phyloP scores from a whole-genome alignment of 2,113 vertebrate genomes.

The Nicator chloris region DNA sequence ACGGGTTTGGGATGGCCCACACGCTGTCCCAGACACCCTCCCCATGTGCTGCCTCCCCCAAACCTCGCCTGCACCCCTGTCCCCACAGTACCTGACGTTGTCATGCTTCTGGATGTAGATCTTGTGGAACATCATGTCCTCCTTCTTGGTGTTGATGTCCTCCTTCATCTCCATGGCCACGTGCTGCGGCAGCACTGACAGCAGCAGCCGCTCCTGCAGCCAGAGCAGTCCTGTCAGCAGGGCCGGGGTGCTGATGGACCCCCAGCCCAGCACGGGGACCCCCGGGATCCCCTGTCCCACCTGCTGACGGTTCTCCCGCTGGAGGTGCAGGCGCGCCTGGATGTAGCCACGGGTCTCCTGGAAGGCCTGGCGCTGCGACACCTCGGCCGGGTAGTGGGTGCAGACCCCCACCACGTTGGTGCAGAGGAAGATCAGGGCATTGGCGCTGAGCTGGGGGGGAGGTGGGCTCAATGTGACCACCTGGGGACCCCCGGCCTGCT shows the following conservation, averaged over 20 bases:
- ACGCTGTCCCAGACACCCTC: rapidly evolving
- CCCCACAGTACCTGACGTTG: conserved; percentile 84
- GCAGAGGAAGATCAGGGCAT: conserved; percentile 92
- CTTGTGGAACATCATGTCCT: conserved; percentile 99
- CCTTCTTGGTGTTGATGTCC: conserved; percentile 97
- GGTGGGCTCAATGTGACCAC: background rate
- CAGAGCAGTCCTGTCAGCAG: background rate
- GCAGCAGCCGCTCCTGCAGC: conserved; percentile 89
- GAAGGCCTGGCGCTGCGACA: conserved; percentile 96
- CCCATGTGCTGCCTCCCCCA: too few species aligned
- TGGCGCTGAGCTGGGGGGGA: conserved; percentile 83
- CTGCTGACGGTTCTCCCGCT: conserved; percentile 96
- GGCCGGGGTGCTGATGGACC: background rate
- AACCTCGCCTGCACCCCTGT: rapidly evolving
- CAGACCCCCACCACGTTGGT: conserved; percentile 96
- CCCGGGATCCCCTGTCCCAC: conserved; percentile 47
- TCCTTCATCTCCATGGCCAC: conserved; percentile 99
- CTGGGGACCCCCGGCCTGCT: background rate
- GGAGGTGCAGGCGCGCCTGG: conserved; percentile 91
- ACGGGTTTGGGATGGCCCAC: background rate
- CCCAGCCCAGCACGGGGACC: background rate
- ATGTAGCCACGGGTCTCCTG: conserved; percentile 96
- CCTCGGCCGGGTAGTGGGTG: conserved; percentile 94
- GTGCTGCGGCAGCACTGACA: conserved; percentile 93
- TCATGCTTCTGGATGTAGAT: conserved; percentile 99